phyloP scores from a whole-genome alignment of 2,797 vertebrate genomes.

The Otolemur crassicaudatus region DNA sequence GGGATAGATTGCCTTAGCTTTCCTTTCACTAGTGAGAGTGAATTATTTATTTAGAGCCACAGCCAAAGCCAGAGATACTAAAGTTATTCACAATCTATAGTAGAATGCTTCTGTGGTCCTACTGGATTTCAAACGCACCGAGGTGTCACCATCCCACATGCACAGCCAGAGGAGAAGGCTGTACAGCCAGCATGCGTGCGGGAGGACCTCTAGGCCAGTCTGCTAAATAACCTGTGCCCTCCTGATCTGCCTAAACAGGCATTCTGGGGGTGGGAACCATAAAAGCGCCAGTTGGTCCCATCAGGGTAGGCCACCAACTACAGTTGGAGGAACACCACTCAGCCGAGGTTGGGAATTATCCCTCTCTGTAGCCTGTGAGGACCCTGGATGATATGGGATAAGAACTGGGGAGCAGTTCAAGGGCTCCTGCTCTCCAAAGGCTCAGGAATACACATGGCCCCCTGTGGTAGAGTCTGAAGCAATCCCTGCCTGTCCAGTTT shows the following conservation, averaged over 20 bases:
- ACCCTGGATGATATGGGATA: not conserved
- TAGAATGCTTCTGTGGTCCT: not conserved
- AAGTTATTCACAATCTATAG: not conserved
- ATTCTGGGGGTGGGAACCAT: not conserved
- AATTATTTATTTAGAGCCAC: not conserved
- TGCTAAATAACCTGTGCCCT: no score
- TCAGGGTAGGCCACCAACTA: not conserved
- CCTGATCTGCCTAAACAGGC: not conserved
- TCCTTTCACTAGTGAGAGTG: slow-evolving; percentile 64
- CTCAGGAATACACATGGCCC: not conserved
- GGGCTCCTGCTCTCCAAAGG: not conserved
- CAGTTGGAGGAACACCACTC: not conserved
- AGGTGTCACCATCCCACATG: rapidly evolving
- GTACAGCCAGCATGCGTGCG: not conserved
- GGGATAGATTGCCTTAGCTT: slow-evolving; percentile 37
- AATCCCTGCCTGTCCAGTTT: not conserved
- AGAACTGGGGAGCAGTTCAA: not conserved
- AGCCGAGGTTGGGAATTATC: not conserved
- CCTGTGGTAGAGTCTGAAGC: no score
- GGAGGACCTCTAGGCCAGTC: not conserved
- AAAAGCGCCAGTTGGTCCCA: not conserved
- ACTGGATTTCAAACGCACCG: not conserved
- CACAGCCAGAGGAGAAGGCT: no score
- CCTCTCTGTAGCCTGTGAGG: not conserved
- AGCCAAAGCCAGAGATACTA: not conserved